These are phyloP conservation scores for Sterrhoptilus dennistouni DNA, from an alignment of 2,113 vertebrate genomes.

Conservation along the genomic window DNA sequence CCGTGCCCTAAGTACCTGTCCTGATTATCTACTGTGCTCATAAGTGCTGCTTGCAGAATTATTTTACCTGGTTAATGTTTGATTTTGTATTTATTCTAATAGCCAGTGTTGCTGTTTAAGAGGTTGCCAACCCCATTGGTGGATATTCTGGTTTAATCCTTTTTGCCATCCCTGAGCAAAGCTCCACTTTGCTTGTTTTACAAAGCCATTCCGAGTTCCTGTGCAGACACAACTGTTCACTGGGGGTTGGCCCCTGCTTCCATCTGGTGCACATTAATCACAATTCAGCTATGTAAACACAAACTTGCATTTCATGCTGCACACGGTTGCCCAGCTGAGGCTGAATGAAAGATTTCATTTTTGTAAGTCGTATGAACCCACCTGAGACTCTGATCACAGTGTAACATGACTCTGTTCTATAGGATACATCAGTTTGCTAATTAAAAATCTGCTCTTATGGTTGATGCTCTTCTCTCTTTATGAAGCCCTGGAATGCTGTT, in stretches of 20 bases:
- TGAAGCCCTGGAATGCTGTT: constrained; percentile 19
- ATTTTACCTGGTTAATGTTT: not conserved
- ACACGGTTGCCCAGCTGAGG: not conserved
- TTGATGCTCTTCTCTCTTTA: not conserved
- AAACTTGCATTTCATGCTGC: constrained; percentile 36
- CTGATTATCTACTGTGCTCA: not conserved
- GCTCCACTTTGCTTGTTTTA: not conserved
- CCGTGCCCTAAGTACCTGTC: not conserved
- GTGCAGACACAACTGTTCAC: constrained; percentile 24
- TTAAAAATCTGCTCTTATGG: not conserved
- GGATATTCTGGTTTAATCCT: constrained; percentile 42
- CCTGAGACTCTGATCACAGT: constrained; percentile 9
- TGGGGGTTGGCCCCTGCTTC: constrained; percentile 25
- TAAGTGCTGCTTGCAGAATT: not conserved
- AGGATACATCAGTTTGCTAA: not conserved
- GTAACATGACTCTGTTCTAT: not conserved
- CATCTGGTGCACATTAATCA: constrained; percentile 65
- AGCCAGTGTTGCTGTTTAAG: constrained; percentile 4
- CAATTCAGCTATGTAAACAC: constrained; percentile 54
- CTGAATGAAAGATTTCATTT: constrained; percentile 58
- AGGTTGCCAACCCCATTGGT: not conserved
- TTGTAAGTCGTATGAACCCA: not conserved
- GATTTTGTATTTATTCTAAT: constrained; percentile 37
- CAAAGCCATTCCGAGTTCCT: constrained; percentile 16
- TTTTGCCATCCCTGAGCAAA: not conserved